Evolutionary conservation across 2,797 vertebrate species (phyloP), one percentile per base, ranked within the genome.

Genomic region (Acestrorhynchus altus): DNA sequence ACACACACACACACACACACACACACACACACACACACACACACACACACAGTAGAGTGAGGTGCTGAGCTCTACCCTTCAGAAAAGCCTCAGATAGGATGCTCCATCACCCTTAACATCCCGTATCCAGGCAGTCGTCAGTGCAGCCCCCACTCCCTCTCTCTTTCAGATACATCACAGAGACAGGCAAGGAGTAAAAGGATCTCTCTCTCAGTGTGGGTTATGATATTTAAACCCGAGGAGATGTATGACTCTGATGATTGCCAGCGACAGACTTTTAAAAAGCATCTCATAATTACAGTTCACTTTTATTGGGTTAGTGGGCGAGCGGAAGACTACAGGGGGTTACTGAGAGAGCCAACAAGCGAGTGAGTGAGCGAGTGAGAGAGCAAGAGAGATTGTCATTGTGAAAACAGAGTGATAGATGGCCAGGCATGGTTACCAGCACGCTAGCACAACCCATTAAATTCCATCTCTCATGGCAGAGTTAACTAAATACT

Each of bases 201-300:
- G 60, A 57, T 63, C n/a, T 72, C 51, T 56, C 15, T 16, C 67
- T 26, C 8, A 4, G 54, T 24, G 18, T 44, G 46, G 51, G 54
- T 78, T 65, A 65, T 73, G 76, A 83, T 85, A 77, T 76, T 76
- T 84, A 80, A 31, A 18, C 24, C 24, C 18, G 18, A 20, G 66
- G 56, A 79, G 72, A 84, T 68, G 73, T 72, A 83, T 79, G 78
- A 68, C 73, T 77, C 47, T 77, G 57, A 80, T 83, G 84, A 87
- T 80, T 80, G 77, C 28, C 22, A 52, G 57, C 18, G 79, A 72
- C 84, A 77, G 83, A 83, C 80, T 61, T 76, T 86, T 86, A 79
- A 83, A 84, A 83, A 81, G 72, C 71, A 80, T 82, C 79, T 73
- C 80, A 80, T 87, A 83, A 87, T 85, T 85, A 84, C 74, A 60